Evolutionary conservation across 2,888 invertebrate species (phyloP).

Genomic region (Morpho achilles): DNA sequence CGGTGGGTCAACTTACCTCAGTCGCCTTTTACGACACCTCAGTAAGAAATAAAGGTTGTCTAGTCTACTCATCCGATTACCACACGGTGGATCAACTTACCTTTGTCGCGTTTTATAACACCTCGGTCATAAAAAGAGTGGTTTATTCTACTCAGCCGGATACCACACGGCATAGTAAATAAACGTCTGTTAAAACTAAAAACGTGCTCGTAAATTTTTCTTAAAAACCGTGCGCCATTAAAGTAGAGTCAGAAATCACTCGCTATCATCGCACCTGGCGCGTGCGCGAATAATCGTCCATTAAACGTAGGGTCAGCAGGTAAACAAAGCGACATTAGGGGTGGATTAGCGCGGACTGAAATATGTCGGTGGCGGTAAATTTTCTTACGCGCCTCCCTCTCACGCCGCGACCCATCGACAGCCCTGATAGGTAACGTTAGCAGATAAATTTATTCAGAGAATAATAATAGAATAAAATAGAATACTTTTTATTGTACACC

Average conservation of each 20-base stretch:
- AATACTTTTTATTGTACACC: no score
- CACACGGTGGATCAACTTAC: no score
- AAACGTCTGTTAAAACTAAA: background rate
- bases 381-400: conserved; percentile 73
- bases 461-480: no score
- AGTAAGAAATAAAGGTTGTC: no score
- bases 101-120: no score
- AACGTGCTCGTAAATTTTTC: background rate
- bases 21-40: no score
- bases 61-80: no score
- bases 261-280: conserved; percentile 17
- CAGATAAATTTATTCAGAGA: conserved; percentile 33
- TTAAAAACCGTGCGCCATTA: conserved; percentile 5
- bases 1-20: no score
- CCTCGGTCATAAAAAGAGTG: no score
- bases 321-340: conserved; percentile 77
- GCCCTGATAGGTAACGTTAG: conserved; percentile 60
- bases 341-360: conserved; percentile 76
- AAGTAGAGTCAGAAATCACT: conserved; percentile 16
- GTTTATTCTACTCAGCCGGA: no score
- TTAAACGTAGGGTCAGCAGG: conserved; percentile 69
- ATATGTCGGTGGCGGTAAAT: conserved; percentile 76
- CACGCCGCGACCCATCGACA: conserved; percentile 67
- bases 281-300: conserved; percentile 33
- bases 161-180: no score